phyloP scores from a whole-genome alignment of 2,888 invertebrate species.

The Patella ulyssiponensis region DNA sequence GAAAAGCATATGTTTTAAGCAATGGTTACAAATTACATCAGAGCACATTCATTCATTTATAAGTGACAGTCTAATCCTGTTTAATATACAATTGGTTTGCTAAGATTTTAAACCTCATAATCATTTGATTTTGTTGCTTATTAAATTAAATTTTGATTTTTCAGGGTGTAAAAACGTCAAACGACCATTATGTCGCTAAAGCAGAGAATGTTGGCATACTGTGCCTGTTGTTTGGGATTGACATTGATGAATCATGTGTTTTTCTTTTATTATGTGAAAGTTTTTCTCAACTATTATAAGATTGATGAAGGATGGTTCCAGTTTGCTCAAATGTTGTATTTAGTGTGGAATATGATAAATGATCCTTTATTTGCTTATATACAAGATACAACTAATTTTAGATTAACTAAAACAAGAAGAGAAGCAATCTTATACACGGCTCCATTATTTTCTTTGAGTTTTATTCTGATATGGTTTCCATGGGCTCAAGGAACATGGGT shows the following conservation, averaged over 20 bases:
- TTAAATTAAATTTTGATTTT: too few relatives aligned
- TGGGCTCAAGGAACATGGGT: constrained; percentile 53
- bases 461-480: constrained; percentile 71
- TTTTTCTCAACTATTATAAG: constrained; percentile 72
- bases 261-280: constrained; percentile 73
- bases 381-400: constrained; percentile 60
- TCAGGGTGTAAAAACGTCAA: too few relatives aligned
- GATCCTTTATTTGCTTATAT: constrained; percentile 73
- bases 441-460: constrained; percentile 70
- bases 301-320: constrained; percentile 73
- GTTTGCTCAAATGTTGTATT: constrained; percentile 70
- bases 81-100: too few relatives aligned
- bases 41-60: too few relatives aligned
- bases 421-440: constrained; percentile 71
- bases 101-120: too few relatives aligned
- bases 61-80: too few relatives aligned
- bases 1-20: too few relatives aligned
- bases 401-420: constrained; percentile 68
- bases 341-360: constrained; percentile 74
- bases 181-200: constrained; percentile 15
- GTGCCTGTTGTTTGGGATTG: constrained; percentile 54
- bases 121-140: too few relatives aligned
- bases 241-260: constrained; percentile 67
- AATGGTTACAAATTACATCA: too few relatives aligned
- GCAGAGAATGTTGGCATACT: constrained; percentile 50